Evolutionary conservation across 2,797 vertebrate genomes (phyloP).

Genomic region (Echiichthys vipera): DNA sequence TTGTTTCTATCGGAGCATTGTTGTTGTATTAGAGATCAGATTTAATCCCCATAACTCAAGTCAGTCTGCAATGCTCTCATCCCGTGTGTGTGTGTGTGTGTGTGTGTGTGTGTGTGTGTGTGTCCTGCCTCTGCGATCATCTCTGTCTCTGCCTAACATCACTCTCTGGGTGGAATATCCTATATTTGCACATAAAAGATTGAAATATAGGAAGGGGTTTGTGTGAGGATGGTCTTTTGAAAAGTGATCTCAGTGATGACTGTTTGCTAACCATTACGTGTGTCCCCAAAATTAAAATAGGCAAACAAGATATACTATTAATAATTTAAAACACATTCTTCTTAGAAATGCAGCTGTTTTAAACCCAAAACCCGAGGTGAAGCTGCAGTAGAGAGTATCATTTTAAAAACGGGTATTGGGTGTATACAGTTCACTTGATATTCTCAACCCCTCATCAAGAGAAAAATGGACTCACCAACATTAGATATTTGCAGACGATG

Average conservation of each 20-base stretch:
- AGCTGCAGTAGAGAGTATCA: not conserved
- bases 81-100: slow-evolving; percentile 17
- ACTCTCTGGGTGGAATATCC: slow-evolving; percentile 3
- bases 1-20: slow-evolving; percentile 1
- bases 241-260: not conserved
- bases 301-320: not conserved
- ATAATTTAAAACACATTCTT: not conserved
- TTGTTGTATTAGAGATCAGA: slow-evolving; percentile 37
- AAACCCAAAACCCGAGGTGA: not conserved
- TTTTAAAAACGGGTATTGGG: not conserved
- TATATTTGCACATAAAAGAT: not conserved
- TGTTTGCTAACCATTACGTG: not conserved
- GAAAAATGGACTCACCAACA: not conserved
- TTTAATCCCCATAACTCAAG: slow-evolving; percentile 54
- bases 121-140: slow-evolving; percentile 34
- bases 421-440: not conserved
- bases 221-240: not conserved
- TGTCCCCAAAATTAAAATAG: not conserved
- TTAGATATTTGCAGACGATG: not conserved
- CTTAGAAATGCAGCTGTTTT: slow-evolving; percentile 1
- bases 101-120: too few species aligned
- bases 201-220: not conserved
- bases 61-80: slow-evolving; percentile 46
- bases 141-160: slow-evolving; percentile 33
- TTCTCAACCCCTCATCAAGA: not conserved